These are phyloP conservation scores for Arrhopalites spinosus DNA, from an alignment of 2,888 invertebrate genomes.

Conservation along the genomic window DNA sequence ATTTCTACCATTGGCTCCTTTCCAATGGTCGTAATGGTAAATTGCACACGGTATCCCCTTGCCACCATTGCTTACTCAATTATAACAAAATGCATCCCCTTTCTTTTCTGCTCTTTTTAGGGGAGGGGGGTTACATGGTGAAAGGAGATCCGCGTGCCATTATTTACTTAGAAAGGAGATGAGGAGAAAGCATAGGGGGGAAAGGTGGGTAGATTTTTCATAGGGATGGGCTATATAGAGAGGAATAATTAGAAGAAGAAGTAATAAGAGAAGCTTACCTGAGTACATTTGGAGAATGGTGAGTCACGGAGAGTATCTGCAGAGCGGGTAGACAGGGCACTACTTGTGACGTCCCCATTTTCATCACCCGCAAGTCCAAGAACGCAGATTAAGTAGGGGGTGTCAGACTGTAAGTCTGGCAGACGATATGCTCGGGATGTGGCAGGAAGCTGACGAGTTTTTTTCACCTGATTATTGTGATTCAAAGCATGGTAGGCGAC, in stretches of 20 bases:
- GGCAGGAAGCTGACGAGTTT: conserved; percentile 75
- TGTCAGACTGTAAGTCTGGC: conserved; percentile 75
- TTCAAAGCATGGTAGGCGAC: conserved; percentile 79
- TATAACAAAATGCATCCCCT: conserved; percentile 10
- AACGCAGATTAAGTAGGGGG: conserved; percentile 84
- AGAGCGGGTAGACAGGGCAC: conserved; percentile 60
- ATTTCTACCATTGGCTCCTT: conserved; percentile 26
- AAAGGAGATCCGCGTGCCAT: no score
- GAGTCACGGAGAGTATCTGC: conserved; percentile 67
- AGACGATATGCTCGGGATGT: conserved; percentile 75
- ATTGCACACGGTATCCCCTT: conserved; percentile 23
- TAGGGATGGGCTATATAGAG: neutral
- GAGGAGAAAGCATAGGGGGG: no score
- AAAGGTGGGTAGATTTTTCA: no score
- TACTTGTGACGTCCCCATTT: conserved; percentile 62
- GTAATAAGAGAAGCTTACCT: conserved; percentile 58
- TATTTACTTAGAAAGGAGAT: no score
- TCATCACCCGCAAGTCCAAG: conserved; percentile 81
- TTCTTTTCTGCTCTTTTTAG: neutral
- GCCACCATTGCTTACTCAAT: conserved; percentile 31
- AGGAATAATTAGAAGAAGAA: neutral
- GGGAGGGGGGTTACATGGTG: no score
- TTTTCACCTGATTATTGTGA: conserved; percentile 68
- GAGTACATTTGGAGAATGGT: conserved; percentile 75
- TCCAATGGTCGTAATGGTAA: conserved; percentile 25